Conservation (phyloP, 1,140 invertebrate genomes). For the Drosophila subobscura region DNA sequence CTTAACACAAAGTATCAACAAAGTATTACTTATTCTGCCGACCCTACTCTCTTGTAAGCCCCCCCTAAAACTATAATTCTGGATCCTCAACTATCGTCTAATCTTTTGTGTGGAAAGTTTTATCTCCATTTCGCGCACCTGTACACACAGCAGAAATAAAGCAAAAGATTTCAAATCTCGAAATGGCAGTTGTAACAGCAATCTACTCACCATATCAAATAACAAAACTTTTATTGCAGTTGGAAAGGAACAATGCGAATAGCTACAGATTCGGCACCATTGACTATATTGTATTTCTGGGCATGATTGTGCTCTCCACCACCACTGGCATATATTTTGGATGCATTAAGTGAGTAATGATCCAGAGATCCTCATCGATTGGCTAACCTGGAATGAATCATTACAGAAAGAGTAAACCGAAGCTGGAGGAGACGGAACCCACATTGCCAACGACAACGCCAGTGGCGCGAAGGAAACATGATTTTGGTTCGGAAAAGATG, state of each 20-base stretch:
- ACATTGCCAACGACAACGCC: conserved; percentile 38
- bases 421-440: conserved; percentile 51
- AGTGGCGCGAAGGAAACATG: conserved; percentile 43
- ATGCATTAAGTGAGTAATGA: conserved; percentile 79
- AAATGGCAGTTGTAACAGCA: conserved; percentile 25
- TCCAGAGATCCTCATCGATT: conserved; percentile 10
- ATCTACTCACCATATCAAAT: conserved; percentile 3
- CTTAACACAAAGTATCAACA: no score
- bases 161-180: conserved; percentile 3
- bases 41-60: neutral
- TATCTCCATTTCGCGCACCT: conserved; percentile 32
- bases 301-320: conserved; percentile 87
- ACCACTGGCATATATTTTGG: conserved; percentile 90
- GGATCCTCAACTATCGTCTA: no score
- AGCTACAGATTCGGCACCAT: conserved; percentile 79
- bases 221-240: conserved; percentile 7
- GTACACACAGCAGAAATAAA: conserved; percentile 20
- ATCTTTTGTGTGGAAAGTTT: neutral
- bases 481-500: conserved; percentile 83
- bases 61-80: neutral
- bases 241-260: conserved; percentile 18
- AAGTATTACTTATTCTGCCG: neutral
- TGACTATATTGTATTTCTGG: conserved; percentile 87
- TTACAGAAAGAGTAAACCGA: conserved; percentile 57
- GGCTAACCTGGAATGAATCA: neutral